Evolutionary conservation across 2,113 vertebrate species (phyloP).

Genomic region (Mellivora capensis): DNA sequence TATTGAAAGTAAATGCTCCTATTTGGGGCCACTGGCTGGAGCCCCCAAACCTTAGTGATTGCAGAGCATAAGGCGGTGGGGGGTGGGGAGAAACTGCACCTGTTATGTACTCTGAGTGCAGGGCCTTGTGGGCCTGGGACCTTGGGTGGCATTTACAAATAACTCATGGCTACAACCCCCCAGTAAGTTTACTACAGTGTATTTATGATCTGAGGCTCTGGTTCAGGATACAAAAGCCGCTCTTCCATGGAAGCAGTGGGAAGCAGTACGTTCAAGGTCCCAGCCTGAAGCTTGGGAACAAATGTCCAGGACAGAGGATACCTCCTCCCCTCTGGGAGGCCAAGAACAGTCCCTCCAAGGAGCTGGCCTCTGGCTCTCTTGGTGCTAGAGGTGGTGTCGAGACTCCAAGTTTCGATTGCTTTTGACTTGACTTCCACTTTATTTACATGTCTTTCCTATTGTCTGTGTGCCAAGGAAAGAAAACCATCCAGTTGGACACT

Average conservation of each 20-base stretch:
- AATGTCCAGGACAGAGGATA: background rate
- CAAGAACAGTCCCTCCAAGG: fast-evolving
- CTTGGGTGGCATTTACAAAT: background rate
- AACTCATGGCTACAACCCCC: background rate
- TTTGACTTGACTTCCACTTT: background rate
- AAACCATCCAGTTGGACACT: background rate
- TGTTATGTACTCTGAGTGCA: background rate
- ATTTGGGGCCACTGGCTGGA: background rate
- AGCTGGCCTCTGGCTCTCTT: background rate
- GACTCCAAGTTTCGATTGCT: background rate
- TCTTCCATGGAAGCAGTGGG: background rate
- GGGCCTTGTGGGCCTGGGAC: background rate
- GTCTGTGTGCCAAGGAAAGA: background rate
- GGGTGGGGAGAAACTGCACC: background rate
- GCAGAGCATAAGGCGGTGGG: too few relatives aligned
- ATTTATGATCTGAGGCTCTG: background rate
- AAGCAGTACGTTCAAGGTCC: background rate
- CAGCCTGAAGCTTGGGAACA: background rate
- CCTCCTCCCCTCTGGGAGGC: background rate
- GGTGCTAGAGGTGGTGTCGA: background rate
- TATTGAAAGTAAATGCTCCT: background rate
- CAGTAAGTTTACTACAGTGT: background rate
- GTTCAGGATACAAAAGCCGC: background rate
- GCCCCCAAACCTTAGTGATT: background rate
- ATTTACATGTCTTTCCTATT: background rate